Evolutionary conservation across 2,797 vertebrate genomes (phyloP).

Genomic region (Sebastes variabilis): DNA sequence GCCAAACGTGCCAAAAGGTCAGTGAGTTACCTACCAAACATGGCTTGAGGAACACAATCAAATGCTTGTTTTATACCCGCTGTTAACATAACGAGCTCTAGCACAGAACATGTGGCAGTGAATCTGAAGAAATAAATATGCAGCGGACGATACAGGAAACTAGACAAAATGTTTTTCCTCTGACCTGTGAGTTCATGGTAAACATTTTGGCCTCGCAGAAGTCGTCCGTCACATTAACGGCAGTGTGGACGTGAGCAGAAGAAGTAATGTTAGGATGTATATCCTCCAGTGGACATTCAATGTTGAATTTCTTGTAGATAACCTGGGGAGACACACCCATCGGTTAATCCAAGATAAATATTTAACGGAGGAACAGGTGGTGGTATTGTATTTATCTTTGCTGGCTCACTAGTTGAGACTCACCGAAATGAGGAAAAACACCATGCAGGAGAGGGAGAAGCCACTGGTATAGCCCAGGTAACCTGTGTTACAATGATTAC

Average conservation of each 20-base stretch:
- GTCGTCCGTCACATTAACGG: conserved; percentile 15
- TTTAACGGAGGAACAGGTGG: not conserved
- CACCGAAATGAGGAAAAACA: conserved; percentile 98
- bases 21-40: not conserved
- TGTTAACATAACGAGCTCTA: conserved; percentile 8
- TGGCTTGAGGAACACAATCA: not conserved
- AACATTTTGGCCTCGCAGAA: conserved; percentile 77
- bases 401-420: conserved; percentile 68
- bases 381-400: not conserved
- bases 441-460: conserved; percentile 97
- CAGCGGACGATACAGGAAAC: not conserved
- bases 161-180: not conserved
- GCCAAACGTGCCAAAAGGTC: conserved; percentile 44
- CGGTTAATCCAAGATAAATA: conserved; percentile 11
- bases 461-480: conserved; percentile 98
- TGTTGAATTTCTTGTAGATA: conserved; percentile 95
- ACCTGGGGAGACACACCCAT: conserved; percentile 79
- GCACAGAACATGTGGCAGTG: not conserved
- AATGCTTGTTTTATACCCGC: not conserved
- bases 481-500: conserved; percentile 77
- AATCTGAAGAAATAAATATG: not conserved
- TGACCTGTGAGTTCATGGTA: conserved; percentile 83
- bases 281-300: conserved; percentile 76
- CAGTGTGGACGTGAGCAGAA: accelerated
- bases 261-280: not conserved